Base-by-base conservation (phyloP, 2,113 vertebrate genomes). In the Ophthalmolycus amberensis region DNA sequence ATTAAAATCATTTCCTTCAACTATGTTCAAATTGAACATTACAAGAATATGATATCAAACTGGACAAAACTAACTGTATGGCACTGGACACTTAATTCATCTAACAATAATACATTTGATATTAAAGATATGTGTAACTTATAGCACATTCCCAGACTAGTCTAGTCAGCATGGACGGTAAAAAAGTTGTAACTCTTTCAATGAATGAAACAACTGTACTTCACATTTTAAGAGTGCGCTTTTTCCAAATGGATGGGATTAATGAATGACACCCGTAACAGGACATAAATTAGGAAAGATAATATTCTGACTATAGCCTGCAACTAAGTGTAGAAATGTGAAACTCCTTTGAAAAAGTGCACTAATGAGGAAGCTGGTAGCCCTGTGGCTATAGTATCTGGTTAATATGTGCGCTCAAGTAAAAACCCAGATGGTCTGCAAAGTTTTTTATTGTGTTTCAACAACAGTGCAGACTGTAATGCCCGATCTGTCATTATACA, bases 391-490 rank as follows among this genome's bases (percentile, higher is more conserved):
- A 5, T 5, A 29, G n/a, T 42, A 22, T 29, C 9, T 0, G 10
- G 32, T 64, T 29, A 0, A 78, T 22, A 29, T 38, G 14, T 34
- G 18, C 29, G 38, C 46, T 62, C 16, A 64, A 42, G n/a, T 32
- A 40, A 40, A 71, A 40, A 1, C 34, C 25, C 38, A 54, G 8
- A 64, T 34, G 9, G 18, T 56, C 20, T 62, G 27, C 54, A 68
- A 71, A 67, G 4, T 12, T 79, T 85, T 88, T 84, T 83, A 83
- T 84, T 84, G 2, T 79, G 16, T 54, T 75, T 22, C 14, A 75
- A 44, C 37, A 52, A 79, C 71, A 82, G 34, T 65, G 65, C 2
- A 72, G 37, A 78, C 38, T 58, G 12, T 16, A 68, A 71, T 60
- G 7, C 63, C 62, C 37, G 65, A 59, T 37, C 14, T 83, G 46